Evolutionary conservation across 2,113 vertebrate species (phyloP).

Genomic region (Marmota flaviventris): DNA sequence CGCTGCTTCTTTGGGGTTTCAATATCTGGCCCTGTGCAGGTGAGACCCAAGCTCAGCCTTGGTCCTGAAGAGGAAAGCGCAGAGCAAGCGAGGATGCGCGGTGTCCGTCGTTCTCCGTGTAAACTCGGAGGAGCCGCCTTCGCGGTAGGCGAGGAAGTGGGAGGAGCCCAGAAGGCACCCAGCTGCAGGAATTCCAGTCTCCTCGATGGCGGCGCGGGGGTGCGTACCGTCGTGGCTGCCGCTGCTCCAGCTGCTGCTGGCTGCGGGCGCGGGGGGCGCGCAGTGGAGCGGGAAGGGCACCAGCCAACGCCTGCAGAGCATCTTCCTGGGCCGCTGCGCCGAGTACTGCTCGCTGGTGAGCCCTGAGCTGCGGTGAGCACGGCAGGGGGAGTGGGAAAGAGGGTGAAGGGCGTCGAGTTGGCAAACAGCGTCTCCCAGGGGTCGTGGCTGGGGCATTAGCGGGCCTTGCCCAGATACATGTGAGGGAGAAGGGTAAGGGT

Average conservation of each 20-base stretch:
- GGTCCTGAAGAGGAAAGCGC: background rate
- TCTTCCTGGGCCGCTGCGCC: constrained; percentile 88
- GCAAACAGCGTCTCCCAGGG: background rate
- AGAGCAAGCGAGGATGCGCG: background rate
- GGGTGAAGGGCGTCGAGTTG: too few relatives aligned
- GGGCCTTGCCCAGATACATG: background rate
- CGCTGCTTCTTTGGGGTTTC: background rate
- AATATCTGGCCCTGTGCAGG: fast-evolving
- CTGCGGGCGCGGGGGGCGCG: background rate
- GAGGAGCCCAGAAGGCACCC: background rate
- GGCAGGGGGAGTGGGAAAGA: fast-evolving
- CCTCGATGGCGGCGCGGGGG: background rate
- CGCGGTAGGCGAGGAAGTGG: fast-evolving
- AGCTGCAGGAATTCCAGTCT: background rate
- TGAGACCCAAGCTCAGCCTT: background rate
- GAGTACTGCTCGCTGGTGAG: constrained; percentile 83
- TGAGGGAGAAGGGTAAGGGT: background rate
- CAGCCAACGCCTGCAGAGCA: constrained; percentile 82
- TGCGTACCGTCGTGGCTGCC: fast-evolving
- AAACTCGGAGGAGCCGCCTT: background rate
- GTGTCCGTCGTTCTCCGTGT: fast-evolving
- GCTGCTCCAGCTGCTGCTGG: background rate
- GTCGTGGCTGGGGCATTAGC: background rate
- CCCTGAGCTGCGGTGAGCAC: constrained; percentile 84
- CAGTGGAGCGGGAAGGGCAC: constrained; percentile 87